These are phyloP conservation scores for Cyrtonyx montezumae DNA, from an alignment of 2,113 vertebrate genomes.

Conservation along the genomic window DNA sequence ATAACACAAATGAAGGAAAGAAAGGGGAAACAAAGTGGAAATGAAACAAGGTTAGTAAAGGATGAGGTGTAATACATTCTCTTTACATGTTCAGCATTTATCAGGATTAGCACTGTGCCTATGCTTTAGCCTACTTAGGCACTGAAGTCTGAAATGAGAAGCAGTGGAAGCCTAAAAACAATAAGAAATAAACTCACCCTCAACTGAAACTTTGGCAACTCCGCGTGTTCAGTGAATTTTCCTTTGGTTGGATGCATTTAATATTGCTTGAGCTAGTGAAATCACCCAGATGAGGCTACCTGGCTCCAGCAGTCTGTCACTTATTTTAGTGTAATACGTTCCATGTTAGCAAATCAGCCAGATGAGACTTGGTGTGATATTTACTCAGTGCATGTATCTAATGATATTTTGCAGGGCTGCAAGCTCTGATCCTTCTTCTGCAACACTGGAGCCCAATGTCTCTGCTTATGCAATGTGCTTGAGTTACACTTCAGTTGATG, in stretches of 20 bases:
- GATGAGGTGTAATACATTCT: neutral
- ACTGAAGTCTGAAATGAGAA: neutral
- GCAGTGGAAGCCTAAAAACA: neutral
- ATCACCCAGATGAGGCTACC: neutral
- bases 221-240: neutral
- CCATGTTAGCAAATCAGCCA: constrained; percentile 4
- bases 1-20: neutral
- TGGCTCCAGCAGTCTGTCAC: constrained; percentile 47
- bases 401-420: neutral
- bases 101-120: neutral
- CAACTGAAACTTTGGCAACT: neutral
- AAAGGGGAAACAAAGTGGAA: neutral
- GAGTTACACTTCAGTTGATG: neutral
- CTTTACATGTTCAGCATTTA: neutral
- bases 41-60: neutral
- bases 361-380: constrained; percentile 12
- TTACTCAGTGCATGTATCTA: neutral
- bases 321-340: neutral
- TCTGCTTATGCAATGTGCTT: neutral
- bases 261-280: constrained; percentile 32
- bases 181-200: neutral
- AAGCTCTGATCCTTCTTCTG: constrained; percentile 12
- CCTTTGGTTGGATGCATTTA: constrained; percentile 4
- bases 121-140: neutral
- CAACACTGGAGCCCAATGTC: neutral